Evolutionary conservation across 2,113 vertebrate genomes (phyloP), one percentile per base, ranked within the genome.

Genomic region (Phalacrocorax pelagicus): DNA sequence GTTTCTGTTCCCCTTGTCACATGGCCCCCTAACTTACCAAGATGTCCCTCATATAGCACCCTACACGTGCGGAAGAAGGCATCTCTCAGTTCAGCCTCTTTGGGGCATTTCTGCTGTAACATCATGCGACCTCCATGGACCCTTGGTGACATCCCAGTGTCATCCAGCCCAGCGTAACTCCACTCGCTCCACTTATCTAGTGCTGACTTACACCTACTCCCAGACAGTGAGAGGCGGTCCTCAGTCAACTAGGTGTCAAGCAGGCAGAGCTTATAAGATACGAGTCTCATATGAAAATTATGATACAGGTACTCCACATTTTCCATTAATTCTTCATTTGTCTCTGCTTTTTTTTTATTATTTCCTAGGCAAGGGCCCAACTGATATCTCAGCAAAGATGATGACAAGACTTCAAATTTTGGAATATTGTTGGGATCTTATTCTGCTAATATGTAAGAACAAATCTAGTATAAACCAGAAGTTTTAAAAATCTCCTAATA

Each of bases 111-210:
- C 57, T 94, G 26, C 29, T 59, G 15, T 40, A 46, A 29, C 4
- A 15, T 22, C 1, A 0, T 26, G 5, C 0, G 0, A 72, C 57
- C 5, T 59, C 11, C 9, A 24, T 32, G 30, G 58, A 36, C 20
- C 21, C 18, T n/a, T n/a, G 5, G 40, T 70, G 58, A 11, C 59
- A 36, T 46, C 16, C 14, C 21, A 44, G 1, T 4, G 2, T 22
- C 32, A 65, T 8, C 29, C 49, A 83, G 54, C 26, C 36, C 0
- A 22, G 27, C 3, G 3, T 27, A 32, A 55, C 10, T 87, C n/a
- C 72, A 21, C 32, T 59, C 66, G 29, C 11, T 11, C 47, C 71
- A 79, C 12, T 54, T 49, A 7, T 16, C 46, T 2, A 24, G 29
- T 15, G 19, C 7, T 77, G 66, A 58, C 9, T 69, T 29, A 15